Evolutionary conservation across 2,888 invertebrate species (phyloP).

Genomic region (Lordiphosa fenestrarum): DNA sequence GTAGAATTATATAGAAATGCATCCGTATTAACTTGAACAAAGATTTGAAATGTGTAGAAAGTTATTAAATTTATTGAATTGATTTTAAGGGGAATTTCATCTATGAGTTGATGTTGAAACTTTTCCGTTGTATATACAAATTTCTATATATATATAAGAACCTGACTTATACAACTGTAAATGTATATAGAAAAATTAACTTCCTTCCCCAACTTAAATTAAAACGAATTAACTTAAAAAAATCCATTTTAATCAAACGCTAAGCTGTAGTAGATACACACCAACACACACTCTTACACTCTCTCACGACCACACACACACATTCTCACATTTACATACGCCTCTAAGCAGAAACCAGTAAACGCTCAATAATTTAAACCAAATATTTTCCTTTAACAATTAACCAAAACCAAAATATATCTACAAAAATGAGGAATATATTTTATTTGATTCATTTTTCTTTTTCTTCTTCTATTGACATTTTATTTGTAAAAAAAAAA

Average conservation of each 20-base stretch:
- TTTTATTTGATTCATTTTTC: conserved; percentile 74
- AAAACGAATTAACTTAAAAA: conserved; percentile 15
- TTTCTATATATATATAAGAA: too few species aligned
- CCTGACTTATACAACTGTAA: too few species aligned
- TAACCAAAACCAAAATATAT: conserved; percentile 20
- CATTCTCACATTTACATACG: conserved; percentile 17
- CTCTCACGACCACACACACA: conserved; percentile 6
- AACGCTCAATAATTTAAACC: conserved; percentile 23
- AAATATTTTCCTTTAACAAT: conserved; percentile 38
- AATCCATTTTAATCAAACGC: conserved; percentile 30
- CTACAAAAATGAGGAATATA: conserved; percentile 27
- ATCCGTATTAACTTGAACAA: conserved; percentile 12
- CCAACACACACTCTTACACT: conserved; percentile 11
- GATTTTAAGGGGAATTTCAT: too few species aligned
- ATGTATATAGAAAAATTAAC: too few species aligned
- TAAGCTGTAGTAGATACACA: conserved; percentile 45
- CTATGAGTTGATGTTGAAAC: too few species aligned
- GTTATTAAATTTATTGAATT: conserved; percentile 18
- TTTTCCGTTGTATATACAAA: too few species aligned
- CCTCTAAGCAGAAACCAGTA: conserved; percentile 21
- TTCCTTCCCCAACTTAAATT: conserved; percentile 5
- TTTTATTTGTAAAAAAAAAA: conserved; percentile 58
- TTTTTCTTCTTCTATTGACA: conserved; percentile 65
- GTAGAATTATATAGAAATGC: too few species aligned
- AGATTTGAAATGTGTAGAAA: conserved; percentile 10